A percentile compares a stretch with the other conserved stretches of the same genome.
phyloP scores from a whole-genome alignment of 1,140 invertebrate genomes.

The Papilio helenus region DNA sequence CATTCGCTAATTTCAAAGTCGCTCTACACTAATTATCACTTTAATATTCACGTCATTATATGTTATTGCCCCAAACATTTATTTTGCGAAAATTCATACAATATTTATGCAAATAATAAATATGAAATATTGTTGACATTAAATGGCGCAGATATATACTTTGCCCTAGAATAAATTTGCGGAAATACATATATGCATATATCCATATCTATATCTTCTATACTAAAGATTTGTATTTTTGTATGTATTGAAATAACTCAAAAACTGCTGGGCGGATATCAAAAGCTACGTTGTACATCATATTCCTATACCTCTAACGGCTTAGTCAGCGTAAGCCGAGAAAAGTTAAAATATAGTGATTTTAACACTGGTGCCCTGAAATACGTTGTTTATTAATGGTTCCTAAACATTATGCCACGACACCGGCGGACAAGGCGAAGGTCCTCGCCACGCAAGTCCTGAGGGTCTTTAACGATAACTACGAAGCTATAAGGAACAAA shows the following conservation, averaged over 20 bases:
- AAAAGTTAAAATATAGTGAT: no score
- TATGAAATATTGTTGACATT: neutral
- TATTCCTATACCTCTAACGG: no score
- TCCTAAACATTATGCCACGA: no score
- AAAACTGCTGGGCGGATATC: no score
- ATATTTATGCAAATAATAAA: neutral
- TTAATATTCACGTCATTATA: conserved; percentile 25
- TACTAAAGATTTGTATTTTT: no score
- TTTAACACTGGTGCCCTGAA: no score
- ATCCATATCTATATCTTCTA: no score
- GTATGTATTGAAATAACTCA: no score
- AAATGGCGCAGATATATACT: neutral
- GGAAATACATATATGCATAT: neutral
- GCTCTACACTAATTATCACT: conserved; percentile 31
- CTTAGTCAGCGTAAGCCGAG: no score
- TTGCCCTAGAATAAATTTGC: conserved; percentile 1
- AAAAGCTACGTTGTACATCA: no score
- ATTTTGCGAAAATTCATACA: conserved; percentile 27
- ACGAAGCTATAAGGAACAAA: conserved; percentile 71
- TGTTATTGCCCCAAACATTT: conserved; percentile 9
- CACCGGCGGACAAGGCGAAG: conserved; percentile 60
- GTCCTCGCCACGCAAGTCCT: conserved; percentile 73
- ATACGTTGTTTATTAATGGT: no score
- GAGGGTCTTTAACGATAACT: conserved; percentile 71
- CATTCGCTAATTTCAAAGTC: conserved; percentile 22